Evolutionary conservation across 23 tunicate genomes (phyloP).

Genomic region (Halocynthia aurantium): DNA sequence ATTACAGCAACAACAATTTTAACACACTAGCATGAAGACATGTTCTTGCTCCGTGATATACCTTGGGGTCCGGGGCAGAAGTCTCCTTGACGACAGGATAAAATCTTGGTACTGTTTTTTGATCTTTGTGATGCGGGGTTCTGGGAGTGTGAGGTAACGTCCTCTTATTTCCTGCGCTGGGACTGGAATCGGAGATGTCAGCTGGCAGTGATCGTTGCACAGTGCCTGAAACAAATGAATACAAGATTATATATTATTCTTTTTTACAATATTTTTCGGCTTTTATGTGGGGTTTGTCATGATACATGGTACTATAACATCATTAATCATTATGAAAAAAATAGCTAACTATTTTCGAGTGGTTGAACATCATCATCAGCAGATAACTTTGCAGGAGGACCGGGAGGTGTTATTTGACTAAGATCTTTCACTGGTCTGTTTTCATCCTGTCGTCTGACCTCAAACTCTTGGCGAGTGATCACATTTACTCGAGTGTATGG

Average conservation of each 20-base stretch:
- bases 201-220: constrained; percentile 24
- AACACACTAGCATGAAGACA: not conserved
- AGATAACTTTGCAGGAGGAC: constrained; percentile 40
- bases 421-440: not conserved
- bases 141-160: constrained; percentile 46
- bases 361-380: not conserved
- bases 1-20: not conserved
- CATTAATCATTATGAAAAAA: too few relatives aligned
- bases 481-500: constrained; percentile 60
- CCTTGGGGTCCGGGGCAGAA: constrained; percentile 75
- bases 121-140: constrained; percentile 88
- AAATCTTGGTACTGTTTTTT: constrained; percentile 77
- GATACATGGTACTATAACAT: too few relatives aligned
- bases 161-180: not conserved
- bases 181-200: constrained; percentile 18
- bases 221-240: not conserved
- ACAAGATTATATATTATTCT: not conserved
- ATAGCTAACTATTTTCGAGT: too few relatives aligned
- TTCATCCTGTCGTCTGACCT: constrained; percentile 19
- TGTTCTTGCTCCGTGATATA: constrained; percentile 1
- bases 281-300: too few relatives aligned
- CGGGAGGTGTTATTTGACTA: constrained; percentile 88
- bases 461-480: constrained; percentile 59
- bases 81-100: constrained; percentile 90
- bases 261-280: too few relatives aligned